Evolutionary conservation across 2,113 vertebrate genomes (phyloP), one percentile per base, ranked within the genome.

Genomic region (Scomber japonicus): DNA sequence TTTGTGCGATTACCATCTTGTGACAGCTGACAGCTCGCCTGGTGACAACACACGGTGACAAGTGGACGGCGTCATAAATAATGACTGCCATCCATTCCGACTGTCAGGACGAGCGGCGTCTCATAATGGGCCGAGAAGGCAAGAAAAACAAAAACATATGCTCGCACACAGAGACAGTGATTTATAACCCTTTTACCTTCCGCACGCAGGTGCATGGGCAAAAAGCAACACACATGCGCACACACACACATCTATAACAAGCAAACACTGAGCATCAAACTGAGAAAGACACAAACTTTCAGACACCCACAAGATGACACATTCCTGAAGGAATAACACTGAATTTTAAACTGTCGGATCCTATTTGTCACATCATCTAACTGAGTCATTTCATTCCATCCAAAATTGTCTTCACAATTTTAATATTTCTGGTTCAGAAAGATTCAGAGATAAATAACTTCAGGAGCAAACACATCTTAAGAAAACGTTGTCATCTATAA

Each of bases 11-110:
- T 90, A 82, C 68, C 82, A 89, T 87, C 75, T 84, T 16, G 57
- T 62, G 71, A 61, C 74, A 74, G 81, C 71, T 75, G 84, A 81
- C 89, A 81, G 81, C 77, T 80, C 11, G 24, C 19, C 54, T 31
- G 27, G 62, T 67, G 80, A 89, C 81, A 87, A 79, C 75, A 48
- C 45, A 57, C 45, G 1, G 56, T 74, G 76, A 88, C 63, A 60
- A 84, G 83, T 76, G 84, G 87, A 90, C 75, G 50, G 59, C 54
- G 40, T 89, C 81, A 78, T 90, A 85, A 90, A 90, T 90, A 89
- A 93, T 84, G 84, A 78, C 59, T 63, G 56, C 57, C 84, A 86
- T 92, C 76, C 77, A 89, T 91, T 85, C 59, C 59, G 12, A 57
- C 82, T 85, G 88, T 86, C 85, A 83, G 65, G 67, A 79, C n/a